These are phyloP conservation scores for Eumacrocentrus americanus DNA, from an alignment of 2,888 invertebrate genomes.

Conservation along the genomic window DNA sequence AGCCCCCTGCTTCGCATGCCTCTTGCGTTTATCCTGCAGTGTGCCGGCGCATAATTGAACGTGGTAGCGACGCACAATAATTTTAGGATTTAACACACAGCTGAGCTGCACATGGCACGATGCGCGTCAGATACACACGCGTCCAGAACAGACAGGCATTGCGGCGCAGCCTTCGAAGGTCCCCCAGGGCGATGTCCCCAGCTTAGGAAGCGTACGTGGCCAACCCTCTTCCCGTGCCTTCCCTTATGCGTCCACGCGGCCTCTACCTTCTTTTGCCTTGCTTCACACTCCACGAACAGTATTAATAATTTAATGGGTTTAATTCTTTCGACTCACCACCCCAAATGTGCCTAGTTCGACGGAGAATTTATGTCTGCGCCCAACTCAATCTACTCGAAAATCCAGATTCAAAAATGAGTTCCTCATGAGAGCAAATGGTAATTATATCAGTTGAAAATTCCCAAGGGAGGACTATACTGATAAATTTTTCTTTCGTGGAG, in stretches of 20 bases:
- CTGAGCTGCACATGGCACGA: slow-evolving; percentile 51
- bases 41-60: slow-evolving; percentile 27
- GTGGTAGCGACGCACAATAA: slow-evolving; percentile 36
- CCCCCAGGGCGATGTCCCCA: slow-evolving; percentile 43
- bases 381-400: neutral
- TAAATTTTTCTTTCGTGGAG: slow-evolving; percentile 15
- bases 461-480: neutral
- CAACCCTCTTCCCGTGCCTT: slow-evolving; percentile 32
- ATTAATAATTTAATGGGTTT: slow-evolving; percentile 54
- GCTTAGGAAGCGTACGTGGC: slow-evolving; percentile 29
- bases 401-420: neutral
- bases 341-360: slow-evolving; percentile 6
- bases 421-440: neutral
- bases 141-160: slow-evolving; percentile 27
- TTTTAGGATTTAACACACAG: slow-evolving; percentile 52
- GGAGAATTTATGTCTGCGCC: slow-evolving; percentile 13
- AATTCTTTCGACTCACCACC: slow-evolving; percentile 37
- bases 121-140: slow-evolving; percentile 41
- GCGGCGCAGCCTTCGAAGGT: slow-evolving; percentile 22
- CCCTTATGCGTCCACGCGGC: neutral
- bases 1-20: too few species aligned
- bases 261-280: neutral
- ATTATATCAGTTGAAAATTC: too few species aligned
- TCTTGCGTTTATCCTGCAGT: neutral
- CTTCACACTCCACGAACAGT: slow-evolving; percentile 31